Base-by-base conservation (phyloP, 2,797 vertebrate genomes). In the Botia kubotai region DNA sequence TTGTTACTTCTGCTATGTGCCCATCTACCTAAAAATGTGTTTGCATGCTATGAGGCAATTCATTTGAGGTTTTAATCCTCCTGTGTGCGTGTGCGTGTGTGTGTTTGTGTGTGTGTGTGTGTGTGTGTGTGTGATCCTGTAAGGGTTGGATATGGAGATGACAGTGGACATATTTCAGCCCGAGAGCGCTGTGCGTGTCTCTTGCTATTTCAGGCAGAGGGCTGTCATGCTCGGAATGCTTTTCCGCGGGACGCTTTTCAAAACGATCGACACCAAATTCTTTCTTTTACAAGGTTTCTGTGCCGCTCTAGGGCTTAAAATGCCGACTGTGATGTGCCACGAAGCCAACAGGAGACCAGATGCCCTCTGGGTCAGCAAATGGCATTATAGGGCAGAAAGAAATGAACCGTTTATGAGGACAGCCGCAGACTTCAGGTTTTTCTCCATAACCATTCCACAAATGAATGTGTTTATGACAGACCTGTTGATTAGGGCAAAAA, bases 201-300 rank as follows among this genome's bases (percentile, higher is more conserved):
- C 65, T 21, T 79, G 84, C 90, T 92, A 93, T 94, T 94, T 93
- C 87, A 89, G 91, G 90, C 88, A 75, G 78, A 79, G 79, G 88
- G 89, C 92, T 92, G 92, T 93, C 93, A 91, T 93, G 92, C 80
- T 87, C 90, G 91, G 93, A 93, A 93, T 91, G 92, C 92, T 93
- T 93, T 92, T 93, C 90, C 87, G 86, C 87, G 86, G 89, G 89
- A 89, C 89, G 90, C 91, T 92, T 93, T 91, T 93, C 90, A 92
- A 93, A 93, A 94, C 93, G 93, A 92, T 93, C 85, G 89, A 90
- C 90, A 91, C 89, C 85, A 88, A 88, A 91, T 91, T 87, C 89
- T 89, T 88, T 79, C 84, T 91, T 93, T 91, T 90, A 92, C 90
- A 90, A 91, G 89, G 86, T 88, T 87, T 87, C 84, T 91, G 79